Percentiles rank a stretch among this genome's conserved stretches.
phyloP scores from a whole-genome alignment of 2,888 invertebrate genomes.

The Netelia inedita region DNA sequence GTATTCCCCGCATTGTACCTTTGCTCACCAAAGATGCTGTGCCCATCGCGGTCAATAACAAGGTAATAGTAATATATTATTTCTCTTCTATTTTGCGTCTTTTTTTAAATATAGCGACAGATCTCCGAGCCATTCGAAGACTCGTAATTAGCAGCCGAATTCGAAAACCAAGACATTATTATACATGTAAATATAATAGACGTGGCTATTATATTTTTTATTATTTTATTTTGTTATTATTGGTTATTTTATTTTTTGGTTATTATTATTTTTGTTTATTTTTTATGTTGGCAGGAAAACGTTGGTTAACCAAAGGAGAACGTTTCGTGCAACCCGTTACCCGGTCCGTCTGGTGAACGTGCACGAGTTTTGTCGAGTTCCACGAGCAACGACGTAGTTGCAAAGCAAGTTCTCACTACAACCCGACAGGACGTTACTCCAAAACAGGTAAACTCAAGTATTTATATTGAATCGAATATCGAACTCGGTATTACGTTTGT shows the following conservation, averaged over 20 bases:
- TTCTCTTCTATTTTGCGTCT: neutral
- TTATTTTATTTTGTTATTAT: neutral
- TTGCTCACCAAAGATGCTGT: constrained; percentile 16
- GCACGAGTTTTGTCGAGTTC: no score
- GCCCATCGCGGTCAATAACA: constrained; percentile 16
- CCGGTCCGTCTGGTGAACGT: no score
- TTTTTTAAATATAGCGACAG: no score
- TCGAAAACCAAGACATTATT: neutral
- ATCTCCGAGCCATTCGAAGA: neutral
- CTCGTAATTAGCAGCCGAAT: neutral
- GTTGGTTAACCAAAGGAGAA: constrained; percentile 32
- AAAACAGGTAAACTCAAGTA: constrained; percentile 23
- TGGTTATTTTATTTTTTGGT: no score
- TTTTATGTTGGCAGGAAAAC: constrained; percentile 44
- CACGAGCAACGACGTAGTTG: constrained; percentile 12
- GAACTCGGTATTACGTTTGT: no score
- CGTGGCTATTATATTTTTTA: neutral
- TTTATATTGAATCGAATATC: neutral
- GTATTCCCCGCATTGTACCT: constrained; percentile 3
- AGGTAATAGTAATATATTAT: constrained; percentile 23
- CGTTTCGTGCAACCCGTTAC: neutral
- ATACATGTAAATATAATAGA: constrained; percentile 3
- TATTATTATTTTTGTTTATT: constrained; percentile 2
- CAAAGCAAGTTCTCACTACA: constrained; percentile 23
- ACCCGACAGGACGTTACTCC: constrained; percentile 12